These are phyloP conservation scores for Gobio occitaniae DNA, from an alignment of 2,797 vertebrate genomes.

Conservation along the genomic window DNA sequence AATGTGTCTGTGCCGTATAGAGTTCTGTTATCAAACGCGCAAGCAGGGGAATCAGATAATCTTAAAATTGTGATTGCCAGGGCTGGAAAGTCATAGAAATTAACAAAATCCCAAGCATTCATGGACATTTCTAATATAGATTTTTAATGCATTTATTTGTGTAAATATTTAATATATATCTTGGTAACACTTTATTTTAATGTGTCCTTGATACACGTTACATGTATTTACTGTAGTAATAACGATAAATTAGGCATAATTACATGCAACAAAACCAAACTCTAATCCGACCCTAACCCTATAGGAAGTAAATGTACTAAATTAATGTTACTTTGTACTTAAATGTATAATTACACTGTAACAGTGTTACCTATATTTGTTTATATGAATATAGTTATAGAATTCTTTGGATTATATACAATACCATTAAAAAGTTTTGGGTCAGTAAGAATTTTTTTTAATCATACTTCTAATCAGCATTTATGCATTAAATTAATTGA, in stretches of 20 bases:
- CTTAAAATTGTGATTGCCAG: not conserved
- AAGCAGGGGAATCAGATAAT: not conserved
- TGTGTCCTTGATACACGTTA: no score
- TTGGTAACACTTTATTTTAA: no score
- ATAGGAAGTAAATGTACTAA: no score
- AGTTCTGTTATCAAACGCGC: slow-evolving; percentile 12
- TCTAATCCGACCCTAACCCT: no score
- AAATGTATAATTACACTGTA: no score
- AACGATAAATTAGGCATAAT: no score
- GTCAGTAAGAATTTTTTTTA: not conserved
- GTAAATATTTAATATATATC: slow-evolving; percentile 2
- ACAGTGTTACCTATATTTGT: not conserved
- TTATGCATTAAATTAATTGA: not conserved
- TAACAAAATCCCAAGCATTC: not conserved
- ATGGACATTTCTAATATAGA: not conserved
- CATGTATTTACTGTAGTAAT: no score
- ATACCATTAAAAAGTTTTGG: not conserved
- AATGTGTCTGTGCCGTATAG: slow-evolving; percentile 1
- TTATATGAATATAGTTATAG: not conserved
- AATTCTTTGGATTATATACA: not conserved
- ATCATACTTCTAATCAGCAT: not conserved
- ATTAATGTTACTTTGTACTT: no score
- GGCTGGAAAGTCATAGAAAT: not conserved
- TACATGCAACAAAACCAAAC: no score
- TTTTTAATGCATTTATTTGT: not conserved